A percentile compares a stretch with the other conserved stretches of the same genome.
Conservation (phyloP, 2,888 invertebrate genomes). For the Eupithecia insigniata region DNA sequence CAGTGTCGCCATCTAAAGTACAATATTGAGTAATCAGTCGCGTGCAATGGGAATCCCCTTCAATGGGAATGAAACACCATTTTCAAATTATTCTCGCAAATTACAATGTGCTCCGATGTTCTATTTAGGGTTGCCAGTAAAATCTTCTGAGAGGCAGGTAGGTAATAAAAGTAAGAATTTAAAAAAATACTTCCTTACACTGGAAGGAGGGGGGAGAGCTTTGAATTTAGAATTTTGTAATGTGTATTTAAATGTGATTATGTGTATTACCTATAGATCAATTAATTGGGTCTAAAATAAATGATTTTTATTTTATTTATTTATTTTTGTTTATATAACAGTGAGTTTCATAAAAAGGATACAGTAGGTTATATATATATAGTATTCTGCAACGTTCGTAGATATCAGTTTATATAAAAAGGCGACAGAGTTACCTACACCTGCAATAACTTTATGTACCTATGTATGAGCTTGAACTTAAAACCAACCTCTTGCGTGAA, state of each 20-base stretch:
- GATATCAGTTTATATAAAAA: no score
- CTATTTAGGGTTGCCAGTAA: conserved; percentile 24
- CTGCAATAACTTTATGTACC: no score
- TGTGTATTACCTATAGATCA: no score
- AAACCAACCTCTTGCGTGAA: no score
- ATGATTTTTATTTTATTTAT: no score
- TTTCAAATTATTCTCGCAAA: conserved; percentile 39
- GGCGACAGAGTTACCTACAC: no score
- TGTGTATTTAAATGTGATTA: no score
- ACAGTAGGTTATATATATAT: neutral
- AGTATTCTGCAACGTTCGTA: no score
- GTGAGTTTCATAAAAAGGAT: neutral
- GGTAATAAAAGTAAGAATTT: neutral
- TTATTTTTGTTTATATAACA: no score
- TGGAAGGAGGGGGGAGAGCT: neutral
- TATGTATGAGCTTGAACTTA: no score
- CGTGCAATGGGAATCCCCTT: conserved; percentile 30
- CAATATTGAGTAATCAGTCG: conserved; percentile 35
- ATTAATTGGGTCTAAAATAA: no score
- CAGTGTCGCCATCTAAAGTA: conserved; percentile 14
- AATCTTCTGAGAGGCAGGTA: neutral
- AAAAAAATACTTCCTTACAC: neutral
- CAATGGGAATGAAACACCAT: conserved; percentile 34
- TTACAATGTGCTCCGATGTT: conserved; percentile 37
- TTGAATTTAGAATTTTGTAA: no score